Evolutionary conservation across 2,888 invertebrate genomes (phyloP).

Genomic region (Drosophila birchii): DNA sequence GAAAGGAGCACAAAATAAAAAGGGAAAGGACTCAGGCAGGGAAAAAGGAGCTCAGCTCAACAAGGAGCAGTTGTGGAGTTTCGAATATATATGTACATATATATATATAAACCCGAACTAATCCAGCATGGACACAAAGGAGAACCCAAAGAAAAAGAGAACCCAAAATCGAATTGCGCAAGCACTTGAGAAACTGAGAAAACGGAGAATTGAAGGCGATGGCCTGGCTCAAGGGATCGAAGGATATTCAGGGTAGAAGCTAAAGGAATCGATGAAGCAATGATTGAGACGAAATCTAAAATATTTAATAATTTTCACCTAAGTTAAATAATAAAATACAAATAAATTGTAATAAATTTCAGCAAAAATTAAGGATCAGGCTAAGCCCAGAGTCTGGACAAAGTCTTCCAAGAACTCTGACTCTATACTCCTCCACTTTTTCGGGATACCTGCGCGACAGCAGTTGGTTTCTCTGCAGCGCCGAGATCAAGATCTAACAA

Average conservation of each 20-base stretch:
- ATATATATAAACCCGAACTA: conserved; percentile 53
- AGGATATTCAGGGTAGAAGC: not conserved
- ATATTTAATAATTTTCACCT: not conserved
- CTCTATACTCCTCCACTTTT: conserved; percentile 1
- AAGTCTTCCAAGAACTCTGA: not conserved
- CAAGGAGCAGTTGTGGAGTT: conserved; percentile 44
- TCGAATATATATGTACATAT: conserved; percentile 54
- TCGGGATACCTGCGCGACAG: conserved; percentile 36
- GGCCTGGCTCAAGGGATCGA: conserved; percentile 4
- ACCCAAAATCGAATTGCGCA: conserved; percentile 66
- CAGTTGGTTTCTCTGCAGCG: conserved; percentile 32
- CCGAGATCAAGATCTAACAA: conserved; percentile 69
- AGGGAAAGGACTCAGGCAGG: conserved; percentile 15
- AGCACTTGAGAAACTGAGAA: conserved; percentile 63
- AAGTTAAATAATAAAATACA: not conserved
- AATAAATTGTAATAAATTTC: not conserved
- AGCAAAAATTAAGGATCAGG: not conserved
- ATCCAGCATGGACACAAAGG: conserved; percentile 54
- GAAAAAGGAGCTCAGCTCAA: conserved; percentile 11
- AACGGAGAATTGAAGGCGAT: conserved; percentile 26
- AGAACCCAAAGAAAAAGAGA: conserved; percentile 36
- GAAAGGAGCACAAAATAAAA: conserved; percentile 8
- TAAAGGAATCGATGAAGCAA: not conserved
- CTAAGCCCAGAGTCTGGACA: not conserved
- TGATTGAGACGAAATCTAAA: not conserved